phyloP scores from a whole-genome alignment of 2,888 invertebrate genomes.

The Alviniconcha strummeri region DNA sequence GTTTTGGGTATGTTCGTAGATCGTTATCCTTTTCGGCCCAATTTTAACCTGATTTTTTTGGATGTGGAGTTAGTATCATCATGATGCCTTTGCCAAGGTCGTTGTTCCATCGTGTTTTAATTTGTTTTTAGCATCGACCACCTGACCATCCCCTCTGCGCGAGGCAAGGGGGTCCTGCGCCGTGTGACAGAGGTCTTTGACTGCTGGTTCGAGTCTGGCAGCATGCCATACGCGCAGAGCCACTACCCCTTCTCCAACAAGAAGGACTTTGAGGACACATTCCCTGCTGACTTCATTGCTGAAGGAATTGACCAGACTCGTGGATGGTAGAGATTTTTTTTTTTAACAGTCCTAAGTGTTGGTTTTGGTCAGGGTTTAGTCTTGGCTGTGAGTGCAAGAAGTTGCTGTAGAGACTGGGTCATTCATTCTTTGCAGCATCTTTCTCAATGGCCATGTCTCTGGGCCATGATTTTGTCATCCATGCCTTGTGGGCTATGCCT shows the following conservation, averaged over 20 bases:
- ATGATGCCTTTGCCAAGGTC: no score
- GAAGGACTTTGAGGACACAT: constrained; percentile 79
- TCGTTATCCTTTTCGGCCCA: no score
- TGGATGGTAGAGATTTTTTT: constrained; percentile 82
- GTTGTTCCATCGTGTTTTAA: no score
- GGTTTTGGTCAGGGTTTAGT: neutral
- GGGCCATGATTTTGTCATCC: no score
- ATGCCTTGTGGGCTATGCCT: no score
- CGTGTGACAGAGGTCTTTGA: constrained; percentile 97
- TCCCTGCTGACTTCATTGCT: constrained; percentile 99
- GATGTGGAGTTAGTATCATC: no score
- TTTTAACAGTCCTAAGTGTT: constrained; percentile 86
- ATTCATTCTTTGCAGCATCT: no score
- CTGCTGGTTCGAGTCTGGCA: constrained; percentile 99
- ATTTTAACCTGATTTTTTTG: no score
- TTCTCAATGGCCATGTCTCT: no score
- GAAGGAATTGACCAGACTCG: constrained; percentile 99
- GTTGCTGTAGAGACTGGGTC: no score
- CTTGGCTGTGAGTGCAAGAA: neutral
- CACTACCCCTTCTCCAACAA: constrained; percentile 94
- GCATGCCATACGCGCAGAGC: constrained; percentile 92
- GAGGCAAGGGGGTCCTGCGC: constrained; percentile 88
- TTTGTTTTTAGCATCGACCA: constrained; percentile 83
- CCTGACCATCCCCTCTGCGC: constrained; percentile 91
- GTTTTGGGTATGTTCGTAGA: no score